Evolutionary conservation across 2,888 invertebrate species (phyloP).

Genomic region (Oeneis ivallda): DNA sequence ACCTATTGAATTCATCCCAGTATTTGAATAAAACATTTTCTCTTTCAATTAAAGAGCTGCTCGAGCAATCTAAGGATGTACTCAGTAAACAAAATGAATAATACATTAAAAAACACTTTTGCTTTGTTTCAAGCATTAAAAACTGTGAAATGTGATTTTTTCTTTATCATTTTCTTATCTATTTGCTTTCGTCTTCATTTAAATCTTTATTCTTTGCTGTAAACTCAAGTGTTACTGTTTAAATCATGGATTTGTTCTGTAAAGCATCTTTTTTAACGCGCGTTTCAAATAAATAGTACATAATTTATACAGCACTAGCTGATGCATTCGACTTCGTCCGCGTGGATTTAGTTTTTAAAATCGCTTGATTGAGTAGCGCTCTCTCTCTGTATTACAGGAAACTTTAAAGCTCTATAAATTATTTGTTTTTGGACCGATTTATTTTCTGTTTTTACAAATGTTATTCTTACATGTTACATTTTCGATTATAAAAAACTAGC

Average conservation of each 20-base stretch:
- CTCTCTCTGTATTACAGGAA: no score
- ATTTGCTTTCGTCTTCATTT: no score
- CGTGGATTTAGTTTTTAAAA: no score
- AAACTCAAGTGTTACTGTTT: background rate
- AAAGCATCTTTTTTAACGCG: background rate
- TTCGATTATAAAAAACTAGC: no score
- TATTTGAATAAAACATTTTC: conserved; percentile 36
- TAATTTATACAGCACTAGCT: background rate
- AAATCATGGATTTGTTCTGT: background rate
- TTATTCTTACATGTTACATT: no score
- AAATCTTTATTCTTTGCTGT: background rate
- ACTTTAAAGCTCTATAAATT: no score
- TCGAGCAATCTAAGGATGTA: conserved; percentile 25
- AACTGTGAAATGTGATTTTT: background rate
- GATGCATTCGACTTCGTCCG: no score
- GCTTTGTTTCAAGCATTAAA: background rate
- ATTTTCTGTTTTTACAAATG: no score
- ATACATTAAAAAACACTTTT: conserved; percentile 16
- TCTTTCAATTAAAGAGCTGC: conserved; percentile 32
- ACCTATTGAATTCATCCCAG: conserved; percentile 30
- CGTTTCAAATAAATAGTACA: background rate
- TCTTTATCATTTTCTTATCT: background rate
- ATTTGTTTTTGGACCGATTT: no score
- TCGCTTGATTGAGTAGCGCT: no score
- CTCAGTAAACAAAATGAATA: conserved; percentile 31